A percentile compares a stretch with the other conserved stretches of the same genome.
Evolutionary conservation across 2,797 vertebrate species (phyloP).

Genomic region (Gallinago stenura): DNA sequence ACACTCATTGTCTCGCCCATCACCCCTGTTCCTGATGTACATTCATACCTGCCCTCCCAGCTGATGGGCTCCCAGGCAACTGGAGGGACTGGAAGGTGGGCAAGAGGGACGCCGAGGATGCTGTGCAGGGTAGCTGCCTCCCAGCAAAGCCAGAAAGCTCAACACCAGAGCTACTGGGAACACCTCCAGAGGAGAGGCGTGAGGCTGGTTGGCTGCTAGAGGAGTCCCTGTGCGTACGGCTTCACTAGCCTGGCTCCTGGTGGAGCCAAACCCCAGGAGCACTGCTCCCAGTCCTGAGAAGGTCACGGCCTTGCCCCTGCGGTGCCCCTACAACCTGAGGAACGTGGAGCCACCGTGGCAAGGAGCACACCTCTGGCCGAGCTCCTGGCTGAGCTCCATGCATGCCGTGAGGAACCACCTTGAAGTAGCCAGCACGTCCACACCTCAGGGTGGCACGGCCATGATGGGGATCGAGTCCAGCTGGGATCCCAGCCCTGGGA

Average conservation of each 20-base stretch:
- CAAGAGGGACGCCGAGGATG: neutral
- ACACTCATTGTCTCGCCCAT: neutral
- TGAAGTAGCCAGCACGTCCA: neutral
- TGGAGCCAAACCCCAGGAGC: conserved; percentile 39
- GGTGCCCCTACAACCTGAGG: neutral
- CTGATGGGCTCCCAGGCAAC: neutral
- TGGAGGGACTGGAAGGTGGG: neutral
- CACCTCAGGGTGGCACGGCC: neutral
- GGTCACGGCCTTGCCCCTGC: neutral
- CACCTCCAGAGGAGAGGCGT: neutral
- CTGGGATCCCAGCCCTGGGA: neutral
- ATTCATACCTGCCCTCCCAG: conserved; percentile 8
- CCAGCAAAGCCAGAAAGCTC: neutral
- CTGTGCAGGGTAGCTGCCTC: neutral
- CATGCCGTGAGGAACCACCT: neutral
- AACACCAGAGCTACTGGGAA: neutral
- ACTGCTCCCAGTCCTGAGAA: conserved; percentile 59
- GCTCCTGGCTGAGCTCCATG: neutral
- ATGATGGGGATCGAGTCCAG: rapidly evolving
- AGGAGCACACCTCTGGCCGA: neutral
- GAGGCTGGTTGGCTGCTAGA: conserved; percentile 2
- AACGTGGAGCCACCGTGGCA: neutral
- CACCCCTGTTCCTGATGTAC: neutral
- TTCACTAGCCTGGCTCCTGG: neutral
- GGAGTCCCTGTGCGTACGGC: conserved; percentile 17